Conservation (phyloP, 2,113 vertebrate species). For the Triplophysa tibetana region DNA sequence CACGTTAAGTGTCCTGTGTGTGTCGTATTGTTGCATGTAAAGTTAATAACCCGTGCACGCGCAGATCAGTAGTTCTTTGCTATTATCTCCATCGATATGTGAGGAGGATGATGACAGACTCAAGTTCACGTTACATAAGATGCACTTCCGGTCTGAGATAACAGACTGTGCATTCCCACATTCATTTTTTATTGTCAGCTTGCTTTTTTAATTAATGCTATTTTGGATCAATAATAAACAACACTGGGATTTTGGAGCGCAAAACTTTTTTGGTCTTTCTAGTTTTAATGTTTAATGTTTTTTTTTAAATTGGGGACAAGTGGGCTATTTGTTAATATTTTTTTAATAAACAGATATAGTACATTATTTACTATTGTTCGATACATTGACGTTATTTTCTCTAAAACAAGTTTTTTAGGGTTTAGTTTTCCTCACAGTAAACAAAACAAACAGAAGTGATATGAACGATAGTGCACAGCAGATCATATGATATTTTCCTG, state of each 20-base stretch:
- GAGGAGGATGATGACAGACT: background rate
- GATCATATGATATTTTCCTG: too few species aligned
- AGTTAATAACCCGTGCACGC: background rate
- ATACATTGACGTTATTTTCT: too few species aligned
- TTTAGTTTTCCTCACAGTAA: too few species aligned
- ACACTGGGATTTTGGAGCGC: background rate
- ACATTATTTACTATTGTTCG: too few species aligned
- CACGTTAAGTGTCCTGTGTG: background rate
- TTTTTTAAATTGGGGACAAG: too few species aligned
- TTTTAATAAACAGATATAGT: too few species aligned
- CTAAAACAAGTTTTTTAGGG: too few species aligned
- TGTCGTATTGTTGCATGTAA: background rate
- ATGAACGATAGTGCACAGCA: too few species aligned
- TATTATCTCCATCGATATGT: background rate
- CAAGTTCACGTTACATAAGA: conserved; percentile 72
- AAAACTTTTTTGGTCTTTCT: too few species aligned
- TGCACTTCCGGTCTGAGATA: conserved; percentile 75
- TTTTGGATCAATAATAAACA: background rate
- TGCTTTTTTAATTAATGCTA: background rate
- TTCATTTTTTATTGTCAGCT: background rate
- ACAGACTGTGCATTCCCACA: conserved; percentile 47
- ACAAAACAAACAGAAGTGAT: too few species aligned
- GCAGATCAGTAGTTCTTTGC: background rate
- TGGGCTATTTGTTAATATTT: too few species aligned
- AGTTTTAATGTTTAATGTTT: too few species aligned